Evolutionary conservation across 2,888 invertebrate species (phyloP).

Genomic region (Athetis lepigone): DNA sequence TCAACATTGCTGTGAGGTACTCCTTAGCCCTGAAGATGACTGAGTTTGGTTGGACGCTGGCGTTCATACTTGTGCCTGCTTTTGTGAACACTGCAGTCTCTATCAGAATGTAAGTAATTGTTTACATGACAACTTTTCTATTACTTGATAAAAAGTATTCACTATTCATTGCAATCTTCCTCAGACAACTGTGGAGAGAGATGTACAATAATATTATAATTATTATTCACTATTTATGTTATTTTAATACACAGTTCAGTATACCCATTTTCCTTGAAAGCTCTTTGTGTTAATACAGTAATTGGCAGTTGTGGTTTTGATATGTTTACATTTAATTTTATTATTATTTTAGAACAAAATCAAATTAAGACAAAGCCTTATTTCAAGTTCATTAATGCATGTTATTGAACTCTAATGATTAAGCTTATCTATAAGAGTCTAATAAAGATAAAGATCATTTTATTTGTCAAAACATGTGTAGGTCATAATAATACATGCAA

Average conservation of each 20-base stretch:
- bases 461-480: no score
- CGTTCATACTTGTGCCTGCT: constrained; percentile 93
- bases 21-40: constrained; percentile 87
- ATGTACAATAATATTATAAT: not conserved
- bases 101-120: constrained; percentile 92
- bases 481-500: no score
- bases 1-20: constrained; percentile 93
- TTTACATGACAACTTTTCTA: constrained; percentile 5
- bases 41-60: constrained; percentile 93
- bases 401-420: no score
- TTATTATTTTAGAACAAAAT: no score
- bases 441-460: no score
- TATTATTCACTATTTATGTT: not conserved
- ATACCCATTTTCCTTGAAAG: constrained; percentile 10
- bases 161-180: no score
- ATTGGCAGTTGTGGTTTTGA: not conserved
- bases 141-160: not conserved
- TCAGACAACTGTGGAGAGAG: not conserved
- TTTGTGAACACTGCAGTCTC: constrained; percentile 94
- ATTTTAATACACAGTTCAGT: not conserved
- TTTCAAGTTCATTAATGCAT: no score
- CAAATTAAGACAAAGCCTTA: no score
- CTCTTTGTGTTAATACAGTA: constrained; percentile 10
- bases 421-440: no score
- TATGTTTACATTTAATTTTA: no score